Evolutionary conservation across 2,797 vertebrate genomes (phyloP), one percentile per base, ranked within the genome.

Genomic region (Chaenodraco wilsoni): DNA sequence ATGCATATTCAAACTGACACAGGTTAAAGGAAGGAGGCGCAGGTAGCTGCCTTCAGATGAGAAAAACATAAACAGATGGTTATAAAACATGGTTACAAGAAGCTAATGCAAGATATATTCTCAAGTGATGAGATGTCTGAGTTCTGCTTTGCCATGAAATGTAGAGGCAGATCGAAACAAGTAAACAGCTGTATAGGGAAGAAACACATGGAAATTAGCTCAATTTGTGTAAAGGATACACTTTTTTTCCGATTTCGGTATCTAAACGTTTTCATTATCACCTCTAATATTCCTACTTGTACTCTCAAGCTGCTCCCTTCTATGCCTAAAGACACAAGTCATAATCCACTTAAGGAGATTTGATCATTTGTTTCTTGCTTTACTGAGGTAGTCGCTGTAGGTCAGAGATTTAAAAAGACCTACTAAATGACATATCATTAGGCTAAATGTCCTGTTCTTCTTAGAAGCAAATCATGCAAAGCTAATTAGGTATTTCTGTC

Each of bases 401-500:
- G 89, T 85, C 83, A 87, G 82, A 52, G 21, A 82, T 87, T 80
- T 60, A 82, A 84, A 81, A 84, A 81, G 75, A 69, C 73, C 70
- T 65, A 81, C 73, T 67, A 81, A 77, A 81, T 83, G 82, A 84
- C 84, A 80, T 77, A 82, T 89, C 86, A 88, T 93, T 88, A 91
- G 83, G 70, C 71, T 85, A 80, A 69, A 86, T 86, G 90, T 89
- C 87, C 86, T 83, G 40, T 74, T 78, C 61, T 86, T 82, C 78
- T 89, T 87, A 74, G 84, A 69, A 88, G 88, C 89, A 89, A 92
- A 84, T 90, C 91, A 95, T 74, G 79, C 79, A 89, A 70, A 69
- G 52, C 83, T 91, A 94, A 95, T 91, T 89, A 91, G 81, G 81
- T 79, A 84, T 84, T 93, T 78, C 41, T 85, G 86, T 91, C 84